Conservation (phyloP, 1,140 invertebrate species). For the Chymomyza costata region DNA sequence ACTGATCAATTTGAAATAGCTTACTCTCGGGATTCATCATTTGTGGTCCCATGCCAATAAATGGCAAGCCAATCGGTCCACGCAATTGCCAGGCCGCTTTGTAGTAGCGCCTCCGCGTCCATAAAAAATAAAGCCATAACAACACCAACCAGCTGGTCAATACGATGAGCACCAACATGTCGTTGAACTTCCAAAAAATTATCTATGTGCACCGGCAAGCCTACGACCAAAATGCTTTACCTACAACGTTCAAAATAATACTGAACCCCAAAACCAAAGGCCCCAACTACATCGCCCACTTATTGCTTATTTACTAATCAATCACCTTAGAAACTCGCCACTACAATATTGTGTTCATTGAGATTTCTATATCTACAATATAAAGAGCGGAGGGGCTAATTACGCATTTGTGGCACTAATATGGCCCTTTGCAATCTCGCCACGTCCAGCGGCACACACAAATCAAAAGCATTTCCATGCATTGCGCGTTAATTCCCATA, state of each 20-base stretch:
- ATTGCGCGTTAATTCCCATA: constrained; percentile 33
- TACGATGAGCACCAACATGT: constrained; percentile 53
- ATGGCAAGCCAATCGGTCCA: constrained; percentile 58
- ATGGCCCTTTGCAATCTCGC: constrained; percentile 27
- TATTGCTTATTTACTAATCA: too few relatives aligned
- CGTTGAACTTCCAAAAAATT: constrained; percentile 43
- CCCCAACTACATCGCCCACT: too few relatives aligned
- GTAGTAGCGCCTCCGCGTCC: constrained; percentile 58
- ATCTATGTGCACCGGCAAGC: too few relatives aligned
- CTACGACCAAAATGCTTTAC: constrained; percentile 29
- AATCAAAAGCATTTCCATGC: constrained; percentile 39
- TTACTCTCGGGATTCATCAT: constrained; percentile 73
- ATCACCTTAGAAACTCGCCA: too few relatives aligned
- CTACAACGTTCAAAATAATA: constrained; percentile 26
- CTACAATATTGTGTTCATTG: too few relatives aligned
- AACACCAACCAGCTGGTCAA: constrained; percentile 42
- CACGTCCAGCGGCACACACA: constrained; percentile 30
- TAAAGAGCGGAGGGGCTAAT: constrained; percentile 4
- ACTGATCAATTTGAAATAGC: not conserved
- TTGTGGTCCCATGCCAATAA: constrained; percentile 59
- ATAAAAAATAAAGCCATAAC: constrained; percentile 58
- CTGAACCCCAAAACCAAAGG: constrained; percentile 19
- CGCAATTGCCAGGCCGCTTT: constrained; percentile 49
- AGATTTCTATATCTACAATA: constrained; percentile 41
- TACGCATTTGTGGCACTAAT: constrained; percentile 50